Percentiles rank a stretch among this genome's conserved stretches.
phyloP scores from a whole-genome alignment of 1,140 invertebrate species.

The Heliothis subflexa region DNA sequence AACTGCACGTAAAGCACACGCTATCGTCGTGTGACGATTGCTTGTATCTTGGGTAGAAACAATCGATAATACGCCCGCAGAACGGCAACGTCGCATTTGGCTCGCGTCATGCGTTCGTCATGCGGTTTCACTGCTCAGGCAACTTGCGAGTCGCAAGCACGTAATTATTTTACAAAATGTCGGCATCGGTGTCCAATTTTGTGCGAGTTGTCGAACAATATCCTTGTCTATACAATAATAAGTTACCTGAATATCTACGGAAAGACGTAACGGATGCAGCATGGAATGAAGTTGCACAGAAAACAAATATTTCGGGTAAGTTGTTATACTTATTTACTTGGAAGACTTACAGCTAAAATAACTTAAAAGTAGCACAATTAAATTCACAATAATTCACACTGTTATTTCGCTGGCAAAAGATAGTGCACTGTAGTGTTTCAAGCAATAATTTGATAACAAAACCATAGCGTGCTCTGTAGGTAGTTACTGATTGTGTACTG shows the following conservation, averaged over 20 bases:
- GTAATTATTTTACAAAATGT: neutral
- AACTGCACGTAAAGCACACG: neutral
- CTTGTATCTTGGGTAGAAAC: neutral
- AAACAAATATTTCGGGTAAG: conserved; percentile 36
- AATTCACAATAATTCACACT: neutral
- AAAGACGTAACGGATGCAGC: conserved; percentile 42
- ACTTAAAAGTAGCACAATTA: too few relatives aligned
- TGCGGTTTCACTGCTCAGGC: neutral
- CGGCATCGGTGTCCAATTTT: conserved; percentile 1
- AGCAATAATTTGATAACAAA: neutral
- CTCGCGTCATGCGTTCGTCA: neutral
- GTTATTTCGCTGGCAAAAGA: neutral
- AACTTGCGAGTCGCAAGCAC: neutral
- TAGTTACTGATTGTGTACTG: neutral
- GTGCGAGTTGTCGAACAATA: conserved; percentile 34
- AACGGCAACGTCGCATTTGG: neutral
- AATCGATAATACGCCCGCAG: neutral
- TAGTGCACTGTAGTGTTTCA: neutral
- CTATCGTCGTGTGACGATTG: neutral
- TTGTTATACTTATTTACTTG: conserved; percentile 37
- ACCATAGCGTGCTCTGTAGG: neutral
- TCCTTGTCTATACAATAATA: conserved; percentile 51
- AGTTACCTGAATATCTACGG: conserved; percentile 37
- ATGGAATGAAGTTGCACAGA: conserved; percentile 40
- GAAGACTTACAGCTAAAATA: too few relatives aligned